Evolutionary conservation across 2,797 vertebrate genomes (phyloP), one percentile per base, ranked within the genome.

Genomic region (Coregonus ussuriensis): DNA sequence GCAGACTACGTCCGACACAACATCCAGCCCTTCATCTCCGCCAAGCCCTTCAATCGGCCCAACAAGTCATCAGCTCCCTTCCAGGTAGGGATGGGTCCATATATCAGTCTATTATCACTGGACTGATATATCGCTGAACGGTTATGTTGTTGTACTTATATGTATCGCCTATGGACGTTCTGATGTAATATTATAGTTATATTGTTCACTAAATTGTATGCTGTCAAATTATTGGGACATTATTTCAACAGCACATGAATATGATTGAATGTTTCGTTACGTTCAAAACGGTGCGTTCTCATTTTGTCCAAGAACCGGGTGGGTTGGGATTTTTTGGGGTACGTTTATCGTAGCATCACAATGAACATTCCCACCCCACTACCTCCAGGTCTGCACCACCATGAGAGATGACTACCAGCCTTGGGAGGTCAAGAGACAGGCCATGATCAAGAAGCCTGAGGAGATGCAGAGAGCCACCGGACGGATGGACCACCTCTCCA

Each of bases 401-500:
- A 96, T 78, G 11, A 92, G 89, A 75, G 95, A 96, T 3, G 93
- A 95, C 82, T 97, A 94, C 65, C 94, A 91, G 74, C 84, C 91
- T 0, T 95, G 95, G 95, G 87, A 74, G 3, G 16, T n/a, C 15
- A 85, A 83, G 37, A 91, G 74, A 1, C 94, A 74, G 81, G 88
- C 83, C 29, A 82, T 91, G 25, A 84, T 91, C 81, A 95, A 90
- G 82, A 91, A 83, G 63, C 80, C 89, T 47, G 84, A 90, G 2
- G 91, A 94, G 89, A 91, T 95, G 47, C 88, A 74, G 73, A 93
- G 76, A 73, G 79, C 90, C 15, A 82, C 76, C 0, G 95, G 94
- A 74, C 95, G 92, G 86, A 94, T 96, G 84, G 93, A 94, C 11
- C 89, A 85, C 31, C 81, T 94, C 86, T 96, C 94, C 72, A 97